Evolutionary conservation across 2,113 vertebrate species (phyloP).

Genomic region (Callocephalon fimbriatum): DNA sequence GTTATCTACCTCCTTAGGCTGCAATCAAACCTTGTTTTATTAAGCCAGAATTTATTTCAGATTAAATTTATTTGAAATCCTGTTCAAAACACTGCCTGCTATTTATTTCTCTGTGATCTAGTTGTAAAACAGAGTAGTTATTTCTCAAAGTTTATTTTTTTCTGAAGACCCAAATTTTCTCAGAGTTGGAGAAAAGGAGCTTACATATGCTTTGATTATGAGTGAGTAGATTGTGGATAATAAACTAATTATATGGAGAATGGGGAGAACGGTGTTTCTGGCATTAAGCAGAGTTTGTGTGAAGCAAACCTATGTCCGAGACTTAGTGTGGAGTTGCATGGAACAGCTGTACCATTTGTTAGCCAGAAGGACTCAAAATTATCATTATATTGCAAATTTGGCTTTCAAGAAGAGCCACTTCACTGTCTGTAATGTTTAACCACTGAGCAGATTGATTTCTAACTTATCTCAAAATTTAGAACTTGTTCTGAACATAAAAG

Average conservation of each 20-base stretch:
- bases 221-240: neutral
- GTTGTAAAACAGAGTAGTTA: neutral
- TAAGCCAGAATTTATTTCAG: neutral
- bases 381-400: neutral
- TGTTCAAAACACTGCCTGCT: neutral
- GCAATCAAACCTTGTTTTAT: neutral
- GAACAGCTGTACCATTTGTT: neutral
- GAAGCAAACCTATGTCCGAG: neutral
- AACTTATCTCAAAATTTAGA: neutral
- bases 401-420: neutral
- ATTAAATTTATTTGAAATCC: neutral
- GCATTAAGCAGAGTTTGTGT: neutral
- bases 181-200: neutral
- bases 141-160: neutral
- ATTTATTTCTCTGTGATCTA: neutral
- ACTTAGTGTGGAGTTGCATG: neutral
- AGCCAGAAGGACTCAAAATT: neutral
- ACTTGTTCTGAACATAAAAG: neutral
- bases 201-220: neutral
- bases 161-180: neutral
- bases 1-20: neutral
- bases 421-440: neutral
- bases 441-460: neutral
- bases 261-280: neutral
- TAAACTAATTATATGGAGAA: neutral